Conservation (phyloP, 64 coral and sea anemone genomes). For the Cladopsammia gracilis region DNA sequence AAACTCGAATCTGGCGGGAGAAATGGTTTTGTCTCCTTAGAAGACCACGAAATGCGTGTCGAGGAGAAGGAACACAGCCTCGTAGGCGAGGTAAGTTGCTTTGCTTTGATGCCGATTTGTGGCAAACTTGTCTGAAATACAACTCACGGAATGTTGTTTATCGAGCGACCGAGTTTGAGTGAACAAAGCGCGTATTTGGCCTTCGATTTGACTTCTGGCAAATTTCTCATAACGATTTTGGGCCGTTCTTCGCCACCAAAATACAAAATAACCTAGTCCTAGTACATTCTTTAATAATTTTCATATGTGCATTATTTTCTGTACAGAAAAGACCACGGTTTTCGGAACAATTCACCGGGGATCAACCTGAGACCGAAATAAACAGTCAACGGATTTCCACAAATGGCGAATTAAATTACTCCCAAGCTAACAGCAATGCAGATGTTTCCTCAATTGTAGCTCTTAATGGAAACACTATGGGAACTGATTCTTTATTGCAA, state of each 20-base stretch:
- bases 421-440: background rate
- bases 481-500: background rate
- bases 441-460: background rate
- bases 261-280: too few species aligned
- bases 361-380: background rate
- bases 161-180: too few species aligned
- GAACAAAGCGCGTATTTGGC: too few species aligned
- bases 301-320: background rate
- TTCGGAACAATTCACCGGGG: background rate
- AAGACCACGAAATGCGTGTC: background rate
- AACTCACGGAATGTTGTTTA: too few species aligned
- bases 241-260: too few species aligned
- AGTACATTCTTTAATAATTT: too few species aligned
- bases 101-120: background rate
- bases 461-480: background rate
- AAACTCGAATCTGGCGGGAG: background rate
- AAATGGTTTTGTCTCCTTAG: background rate
- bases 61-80: background rate
- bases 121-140: background rate
- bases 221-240: too few species aligned
- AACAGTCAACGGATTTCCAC: too few species aligned
- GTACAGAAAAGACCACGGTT: slow-evolving; percentile 27
- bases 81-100: slow-evolving; percentile 4
- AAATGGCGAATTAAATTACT: background rate
- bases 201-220: too few species aligned